Evolutionary conservation across 2,888 invertebrate species (phyloP).

Genomic region (Antheraea yamamai): DNA sequence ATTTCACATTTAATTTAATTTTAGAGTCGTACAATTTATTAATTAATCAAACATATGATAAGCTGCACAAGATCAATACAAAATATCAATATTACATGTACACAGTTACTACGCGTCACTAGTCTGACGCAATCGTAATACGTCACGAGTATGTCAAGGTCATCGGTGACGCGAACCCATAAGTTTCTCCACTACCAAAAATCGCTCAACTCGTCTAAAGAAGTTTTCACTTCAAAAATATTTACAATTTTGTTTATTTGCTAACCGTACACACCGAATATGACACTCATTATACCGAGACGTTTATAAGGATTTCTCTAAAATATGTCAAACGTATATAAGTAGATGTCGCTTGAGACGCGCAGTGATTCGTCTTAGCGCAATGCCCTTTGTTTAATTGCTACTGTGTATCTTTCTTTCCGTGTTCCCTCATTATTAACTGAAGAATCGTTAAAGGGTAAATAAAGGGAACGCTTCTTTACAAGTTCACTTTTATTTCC

Average conservation of each 20-base stretch:
- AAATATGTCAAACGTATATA: constrained; percentile 78
- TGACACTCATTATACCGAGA: constrained; percentile 78
- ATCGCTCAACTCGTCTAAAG: no score
- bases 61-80: no score
- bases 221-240: not conserved
- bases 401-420: not conserved
- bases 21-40: no score
- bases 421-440: not conserved
- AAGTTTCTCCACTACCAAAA: not conserved
- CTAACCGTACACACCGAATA: constrained; percentile 61
- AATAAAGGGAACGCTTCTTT: not conserved
- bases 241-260: constrained; percentile 29
- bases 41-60: no score
- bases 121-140: no score
- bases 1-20: no score
- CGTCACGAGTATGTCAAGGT: no score
- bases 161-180: no score
- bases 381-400: constrained; percentile 29
- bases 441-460: not conserved
- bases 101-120: no score
- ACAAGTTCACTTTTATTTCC: not conserved
- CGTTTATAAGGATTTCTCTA: constrained; percentile 72
- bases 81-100: no score
- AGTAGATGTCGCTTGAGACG: constrained; percentile 42
- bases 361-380: constrained; percentile 32